Percentiles rank a stretch among this genome's conserved stretches.
These are phyloP conservation scores for Paramormyrops hopkinsi DNA, from an alignment of 2,797 vertebrate species.

Conservation along the genomic window DNA sequence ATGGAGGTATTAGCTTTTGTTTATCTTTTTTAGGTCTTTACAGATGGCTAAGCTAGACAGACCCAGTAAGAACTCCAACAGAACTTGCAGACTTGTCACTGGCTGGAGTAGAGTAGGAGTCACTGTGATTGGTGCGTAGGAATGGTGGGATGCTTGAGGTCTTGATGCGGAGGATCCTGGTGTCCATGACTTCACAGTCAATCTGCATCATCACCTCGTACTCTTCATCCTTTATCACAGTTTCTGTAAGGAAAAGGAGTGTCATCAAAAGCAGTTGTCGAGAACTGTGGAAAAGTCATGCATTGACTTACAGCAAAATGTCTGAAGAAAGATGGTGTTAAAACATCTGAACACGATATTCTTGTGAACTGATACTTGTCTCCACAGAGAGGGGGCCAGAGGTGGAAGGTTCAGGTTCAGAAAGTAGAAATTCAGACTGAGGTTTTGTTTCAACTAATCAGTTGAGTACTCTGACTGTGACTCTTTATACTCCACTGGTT, in stretches of 20 bases:
- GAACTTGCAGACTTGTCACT: slow-evolving; percentile 51
- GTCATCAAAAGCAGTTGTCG: background rate
- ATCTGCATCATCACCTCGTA: slow-evolving; percentile 99
- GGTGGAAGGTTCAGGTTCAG: background rate
- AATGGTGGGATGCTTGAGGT: slow-evolving; percentile 81
- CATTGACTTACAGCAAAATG: background rate
- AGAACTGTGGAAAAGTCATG: background rate
- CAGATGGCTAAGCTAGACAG: slow-evolving; percentile 39
- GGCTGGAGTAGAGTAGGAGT: slow-evolving; percentile 58
- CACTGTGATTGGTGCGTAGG: slow-evolving; percentile 74
- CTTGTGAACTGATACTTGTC: background rate
- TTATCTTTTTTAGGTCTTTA: background rate
- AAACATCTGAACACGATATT: background rate
- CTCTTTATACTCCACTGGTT: background rate
- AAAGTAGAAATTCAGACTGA: background rate
- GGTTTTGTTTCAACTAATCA: background rate
- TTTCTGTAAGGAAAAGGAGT: slow-evolving; percentile 63
- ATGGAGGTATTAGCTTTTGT: background rate
- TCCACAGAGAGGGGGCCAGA: background rate
- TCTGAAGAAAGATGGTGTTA: background rate
- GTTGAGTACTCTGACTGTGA: background rate
- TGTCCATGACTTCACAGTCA: slow-evolving; percentile 93
- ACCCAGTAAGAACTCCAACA: slow-evolving; percentile 62
- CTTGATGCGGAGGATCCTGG: slow-evolving; percentile 88
- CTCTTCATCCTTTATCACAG: slow-evolving; percentile 82